A percentile compares a stretch with the other conserved stretches of the same genome.
These are phyloP conservation scores for Tribolium madens DNA, from an alignment of 1,140 invertebrate species.

Conservation along the genomic window DNA sequence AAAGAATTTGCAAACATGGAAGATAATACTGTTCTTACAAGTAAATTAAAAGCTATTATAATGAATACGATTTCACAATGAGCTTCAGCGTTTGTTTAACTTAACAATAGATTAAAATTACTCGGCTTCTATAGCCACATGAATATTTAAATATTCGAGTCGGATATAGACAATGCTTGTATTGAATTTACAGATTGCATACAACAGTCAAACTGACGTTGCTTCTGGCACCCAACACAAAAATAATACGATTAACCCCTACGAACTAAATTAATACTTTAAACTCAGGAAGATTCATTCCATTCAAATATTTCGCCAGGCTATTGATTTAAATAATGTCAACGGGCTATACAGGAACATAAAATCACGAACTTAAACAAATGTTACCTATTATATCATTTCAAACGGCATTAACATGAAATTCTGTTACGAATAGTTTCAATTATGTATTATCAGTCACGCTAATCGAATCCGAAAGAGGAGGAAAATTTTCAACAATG, in stretches of 20 bases:
- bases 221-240: conserved; percentile 54
- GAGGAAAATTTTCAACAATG: conserved; percentile 41
- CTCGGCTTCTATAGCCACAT: conserved; percentile 62
- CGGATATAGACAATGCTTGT: conserved; percentile 63
- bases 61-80: conserved; percentile 63
- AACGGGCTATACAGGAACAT: not conserved
- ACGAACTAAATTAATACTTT: conserved; percentile 46
- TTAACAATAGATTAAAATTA: conserved; percentile 66
- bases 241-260: conserved; percentile 53
- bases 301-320: not conserved
- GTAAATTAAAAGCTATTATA: conserved; percentile 66
- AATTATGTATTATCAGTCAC: conserved; percentile 58
- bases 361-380: conserved; percentile 53
- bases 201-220: conserved; percentile 57
- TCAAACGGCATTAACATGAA: conserved; percentile 50
- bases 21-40: conserved; percentile 62
- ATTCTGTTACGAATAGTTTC: conserved; percentile 51
- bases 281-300: conserved; percentile 8
- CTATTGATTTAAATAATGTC: conserved; percentile 26
- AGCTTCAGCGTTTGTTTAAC: conserved; percentile 63
- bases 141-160: conserved; percentile 64
- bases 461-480: conserved; percentile 48
- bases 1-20: conserved; percentile 56
- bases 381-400: conserved; percentile 51
- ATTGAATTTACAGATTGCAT: conserved; percentile 60